Base-by-base conservation (phyloP, 2,888 invertebrate genomes). In the Diploptera punctata region DNA sequence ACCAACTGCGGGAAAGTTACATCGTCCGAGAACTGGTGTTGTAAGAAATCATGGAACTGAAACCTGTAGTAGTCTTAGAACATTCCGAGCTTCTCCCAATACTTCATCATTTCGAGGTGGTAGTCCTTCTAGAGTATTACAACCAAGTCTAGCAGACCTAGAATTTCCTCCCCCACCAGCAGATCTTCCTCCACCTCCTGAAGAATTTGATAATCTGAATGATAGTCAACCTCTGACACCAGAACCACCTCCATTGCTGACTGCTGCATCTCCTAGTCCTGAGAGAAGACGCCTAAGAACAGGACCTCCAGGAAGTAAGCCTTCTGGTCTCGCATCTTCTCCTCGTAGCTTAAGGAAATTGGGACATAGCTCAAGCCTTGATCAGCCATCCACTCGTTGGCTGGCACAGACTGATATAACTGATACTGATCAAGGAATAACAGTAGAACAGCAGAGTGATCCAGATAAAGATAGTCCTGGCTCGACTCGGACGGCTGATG, bases 101-200 rank as follows among this genome's bases (percentile, higher is more conserved):
- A 69, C 44, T 16, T 70, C 67, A 26, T 69, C 75, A 9, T 74
- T 77, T 52, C 67, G 76, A 29, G 76, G 75, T 24, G 76, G 89
- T 72, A 92, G 91, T 80, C 93, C 93, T 5, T 91, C 91, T 71
- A 84, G 91, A 44, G 88, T 89, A 57, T 86, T 90, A 1, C 90
- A 93, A 74, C 93, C 93, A 0, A 89, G 90, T 0, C 83, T 93
- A 73, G 93, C 93, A 3, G 94, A 95, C 80, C 85, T 95, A 33
- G 95, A 95, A 81, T 95, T 95, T 83, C 95, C 95, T 0, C 95
- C 95, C 19, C 95, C 94, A 0, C 94, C 94, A 0, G 86, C 90
- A 4, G 93, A 93, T 79, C 83, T 93, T 67, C 93, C 93, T 1
- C 94, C 94, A 19, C 93, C 93, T 0, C 91, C 92, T 0, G 91